Base-by-base conservation (phyloP, 2,888 invertebrate species). In the Sphinx pinastri region DNA sequence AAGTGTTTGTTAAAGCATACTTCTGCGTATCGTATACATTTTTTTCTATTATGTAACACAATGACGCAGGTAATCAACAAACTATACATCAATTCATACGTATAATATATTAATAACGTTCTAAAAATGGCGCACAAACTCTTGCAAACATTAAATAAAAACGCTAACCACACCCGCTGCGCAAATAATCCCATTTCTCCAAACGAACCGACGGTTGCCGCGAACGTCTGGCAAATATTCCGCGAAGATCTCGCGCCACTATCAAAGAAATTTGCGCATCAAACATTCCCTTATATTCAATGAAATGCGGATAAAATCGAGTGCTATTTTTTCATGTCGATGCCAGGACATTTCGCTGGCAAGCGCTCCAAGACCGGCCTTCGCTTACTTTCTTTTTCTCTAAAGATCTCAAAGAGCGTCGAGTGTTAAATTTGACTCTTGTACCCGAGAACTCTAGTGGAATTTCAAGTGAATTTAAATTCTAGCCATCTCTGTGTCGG, bases 331-430 rank as follows among this genome's bases (percentile, higher is more conserved):
- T 52, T 19, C 58, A 16, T 2, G 14, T 31, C 16, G 51, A 59
- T 49, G 71, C 72, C 73, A 74, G 76, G 74, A 75, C 79, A 73
- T 77, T 81, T 70, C 72, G 71, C 77, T 75, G 73, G 79, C 78
- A 75, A 77, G 70, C 75, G 76, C 69, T 72, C 58, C 54, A 75
- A 74, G 54, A 54, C 38, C 31, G 45, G 25, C 12, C 47, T 47
- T 45, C 14, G 47, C 13, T 14, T 38, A 7, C 16, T 31, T 47
- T n/a, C 31, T 68, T 66, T 69, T 55, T 45, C 38, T 59, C 3
- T 38, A 51, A 3, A 12, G 71, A 68, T 73, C 72, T 77, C 49
- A 72, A 74, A 75, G 72, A 66, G 71, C 75, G 72, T 76, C 70
- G 69, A 72, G 75, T 75, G 75, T 77, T 73, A 77, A 78, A 73